A percentile compares a stretch with the other conserved stretches of the same genome.
Conservation (phyloP, 2,113 vertebrate genomes). For the Caracal caracal region DNA sequence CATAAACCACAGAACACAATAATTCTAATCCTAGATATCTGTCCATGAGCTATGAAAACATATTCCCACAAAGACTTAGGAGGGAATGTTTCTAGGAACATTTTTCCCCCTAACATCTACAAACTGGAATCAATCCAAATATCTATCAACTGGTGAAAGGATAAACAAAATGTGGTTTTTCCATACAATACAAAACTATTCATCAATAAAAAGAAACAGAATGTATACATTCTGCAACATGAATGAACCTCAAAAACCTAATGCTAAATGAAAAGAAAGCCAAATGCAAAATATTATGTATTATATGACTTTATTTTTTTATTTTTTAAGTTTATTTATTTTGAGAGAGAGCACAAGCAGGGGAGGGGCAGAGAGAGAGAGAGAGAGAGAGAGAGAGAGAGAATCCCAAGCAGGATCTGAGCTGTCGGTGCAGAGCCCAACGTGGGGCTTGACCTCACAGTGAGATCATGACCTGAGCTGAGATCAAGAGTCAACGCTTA, state of each 20-base stretch:
- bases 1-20: not conserved
- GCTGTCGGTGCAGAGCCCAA: too few species aligned
- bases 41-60: not conserved
- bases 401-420: too few species aligned
- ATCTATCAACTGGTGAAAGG: not conserved
- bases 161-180: not conserved
- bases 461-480: too few species aligned
- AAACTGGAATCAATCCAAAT: not conserved
- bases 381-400: too few species aligned
- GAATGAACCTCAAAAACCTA: not conserved
- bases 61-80: not conserved
- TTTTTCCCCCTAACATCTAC: not conserved
- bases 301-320: not conserved
- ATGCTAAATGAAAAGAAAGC: not conserved
- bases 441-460: too few species aligned
- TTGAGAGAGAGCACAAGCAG: too few species aligned
- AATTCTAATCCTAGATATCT: slow-evolving; percentile 8
- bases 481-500: too few species aligned
- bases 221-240: not conserved
- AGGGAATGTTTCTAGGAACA: not conserved
- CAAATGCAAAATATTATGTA: not conserved
- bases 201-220: not conserved
- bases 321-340: too few species aligned
- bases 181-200: not conserved
- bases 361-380: too few species aligned